These are phyloP conservation scores for Drosophila parvula DNA, from an alignment of 1,140 invertebrate species.

Conservation along the genomic window DNA sequence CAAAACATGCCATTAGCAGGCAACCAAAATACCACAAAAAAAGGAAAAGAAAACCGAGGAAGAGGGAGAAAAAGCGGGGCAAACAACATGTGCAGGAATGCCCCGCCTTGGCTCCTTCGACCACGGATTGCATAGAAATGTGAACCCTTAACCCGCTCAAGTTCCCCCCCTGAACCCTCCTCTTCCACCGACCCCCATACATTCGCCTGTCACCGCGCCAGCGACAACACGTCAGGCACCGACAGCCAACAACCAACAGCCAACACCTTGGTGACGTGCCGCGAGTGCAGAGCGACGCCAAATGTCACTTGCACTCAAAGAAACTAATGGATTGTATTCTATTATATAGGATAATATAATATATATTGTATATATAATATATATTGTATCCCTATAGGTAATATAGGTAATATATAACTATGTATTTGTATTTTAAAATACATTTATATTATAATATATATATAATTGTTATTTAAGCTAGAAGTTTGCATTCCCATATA, in stretches of 20 bases:
- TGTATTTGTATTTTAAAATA: too few species aligned
- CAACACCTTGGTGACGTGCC: constrained; percentile 42
- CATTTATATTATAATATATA: too few species aligned
- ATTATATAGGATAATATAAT: too few species aligned
- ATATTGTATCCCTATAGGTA: too few species aligned
- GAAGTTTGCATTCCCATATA: too few species aligned
- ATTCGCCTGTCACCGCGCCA: constrained; percentile 6
- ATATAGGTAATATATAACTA: too few species aligned
- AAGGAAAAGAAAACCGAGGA: too few species aligned
- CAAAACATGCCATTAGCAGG: constrained; percentile 74
- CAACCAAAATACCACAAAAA: constrained; percentile 27
- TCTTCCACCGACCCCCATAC: too few species aligned
- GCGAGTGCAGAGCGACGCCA: constrained; percentile 25
- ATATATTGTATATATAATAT: too few species aligned
- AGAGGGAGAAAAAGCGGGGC: constrained; percentile 6
- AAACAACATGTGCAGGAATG: constrained; percentile 41
- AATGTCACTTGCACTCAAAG: constrained; percentile 1
- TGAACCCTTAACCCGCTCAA: constrained; percentile 9
- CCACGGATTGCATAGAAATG: constrained; percentile 38
- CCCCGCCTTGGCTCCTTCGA: neutral
- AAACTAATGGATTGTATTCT: too few species aligned
- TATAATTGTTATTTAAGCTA: too few species aligned
- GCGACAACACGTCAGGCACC: constrained; percentile 17
- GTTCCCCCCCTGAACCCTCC: constrained; percentile 5
- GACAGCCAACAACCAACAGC: constrained; percentile 12